Evolutionary conservation across 2,797 vertebrate genomes (phyloP).

Genomic region (Yasuhikotakia modesta): DNA sequence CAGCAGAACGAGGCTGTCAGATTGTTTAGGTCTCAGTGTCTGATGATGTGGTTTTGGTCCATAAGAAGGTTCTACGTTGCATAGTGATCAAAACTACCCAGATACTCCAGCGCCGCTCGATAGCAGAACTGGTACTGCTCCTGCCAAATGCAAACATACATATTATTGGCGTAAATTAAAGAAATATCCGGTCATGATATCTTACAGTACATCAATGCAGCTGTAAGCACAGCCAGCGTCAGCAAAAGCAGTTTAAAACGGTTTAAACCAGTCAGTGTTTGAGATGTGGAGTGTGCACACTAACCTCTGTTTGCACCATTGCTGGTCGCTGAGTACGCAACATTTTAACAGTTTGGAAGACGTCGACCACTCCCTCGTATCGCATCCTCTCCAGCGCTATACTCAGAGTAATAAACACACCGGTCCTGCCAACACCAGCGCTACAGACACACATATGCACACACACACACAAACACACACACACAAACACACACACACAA

Average conservation of each 20-base stretch:
- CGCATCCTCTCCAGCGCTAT: conserved; percentile 99
- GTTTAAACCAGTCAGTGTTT: neutral
- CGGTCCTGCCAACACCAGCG: conserved; percentile 95
- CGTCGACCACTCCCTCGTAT: conserved; percentile 98
- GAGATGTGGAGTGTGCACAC: conserved; percentile 32
- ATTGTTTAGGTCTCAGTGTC: conserved; percentile 74
- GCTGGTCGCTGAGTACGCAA: conserved; percentile 96
- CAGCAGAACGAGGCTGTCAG: conserved; percentile 35
- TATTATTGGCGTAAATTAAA: neutral
- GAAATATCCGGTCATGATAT: neutral
- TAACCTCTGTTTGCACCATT: conserved; percentile 98
- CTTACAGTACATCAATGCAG: neutral
- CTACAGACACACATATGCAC: no score
- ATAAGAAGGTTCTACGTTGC: conserved; percentile 89
- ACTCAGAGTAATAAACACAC: conserved; percentile 97
- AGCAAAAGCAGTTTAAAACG: no score
- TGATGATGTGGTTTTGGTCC: conserved; percentile 66
- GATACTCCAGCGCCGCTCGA: conserved; percentile 94
- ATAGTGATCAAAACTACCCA: conserved; percentile 99
- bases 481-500: no score
- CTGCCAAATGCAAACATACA: conserved; percentile 68
- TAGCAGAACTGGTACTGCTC: conserved; percentile 99
- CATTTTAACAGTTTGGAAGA: conserved; percentile 99
- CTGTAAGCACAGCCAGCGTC: no score
- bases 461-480: no score